These are phyloP conservation scores for Zygogramma bicolorata DNA, from an alignment of 2,888 invertebrate genomes.

Conservation along the genomic window DNA sequence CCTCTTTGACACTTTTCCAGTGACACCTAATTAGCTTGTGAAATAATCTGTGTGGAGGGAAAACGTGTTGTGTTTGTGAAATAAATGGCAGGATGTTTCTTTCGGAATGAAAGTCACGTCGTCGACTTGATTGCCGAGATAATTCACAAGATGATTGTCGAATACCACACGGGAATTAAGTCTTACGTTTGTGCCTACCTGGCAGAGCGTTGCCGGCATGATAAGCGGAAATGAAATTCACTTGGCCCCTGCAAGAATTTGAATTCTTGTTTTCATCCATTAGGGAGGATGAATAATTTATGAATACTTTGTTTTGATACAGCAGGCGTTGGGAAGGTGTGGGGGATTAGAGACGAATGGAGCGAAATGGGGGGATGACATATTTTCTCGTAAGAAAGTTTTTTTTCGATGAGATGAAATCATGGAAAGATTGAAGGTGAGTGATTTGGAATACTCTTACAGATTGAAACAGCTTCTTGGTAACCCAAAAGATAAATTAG, in stretches of 20 bases:
- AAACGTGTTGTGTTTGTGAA: conserved; percentile 35
- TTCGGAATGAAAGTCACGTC: conserved; percentile 28
- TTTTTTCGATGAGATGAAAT: too few species aligned
- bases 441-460: too few species aligned
- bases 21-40: conserved; percentile 8
- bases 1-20: not conserved
- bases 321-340: not conserved
- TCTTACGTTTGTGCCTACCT: conserved; percentile 16
- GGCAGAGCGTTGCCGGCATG: not conserved
- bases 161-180: conserved; percentile 21
- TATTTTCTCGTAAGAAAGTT: too few species aligned
- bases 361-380: too few species aligned
- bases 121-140: conserved; percentile 32
- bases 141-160: conserved; percentile 35
- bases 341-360: not conserved
- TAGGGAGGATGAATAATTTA: not conserved
- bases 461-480: too few species aligned
- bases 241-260: not conserved
- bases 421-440: too few species aligned
- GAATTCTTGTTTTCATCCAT: not conserved
- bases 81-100: conserved; percentile 28
- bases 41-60: conserved; percentile 25
- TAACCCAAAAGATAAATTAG: too few species aligned
- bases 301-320: not conserved
- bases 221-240: not conserved